Conservation (phyloP, 2,113 vertebrate species). For the Himantopus leucocephalus region DNA sequence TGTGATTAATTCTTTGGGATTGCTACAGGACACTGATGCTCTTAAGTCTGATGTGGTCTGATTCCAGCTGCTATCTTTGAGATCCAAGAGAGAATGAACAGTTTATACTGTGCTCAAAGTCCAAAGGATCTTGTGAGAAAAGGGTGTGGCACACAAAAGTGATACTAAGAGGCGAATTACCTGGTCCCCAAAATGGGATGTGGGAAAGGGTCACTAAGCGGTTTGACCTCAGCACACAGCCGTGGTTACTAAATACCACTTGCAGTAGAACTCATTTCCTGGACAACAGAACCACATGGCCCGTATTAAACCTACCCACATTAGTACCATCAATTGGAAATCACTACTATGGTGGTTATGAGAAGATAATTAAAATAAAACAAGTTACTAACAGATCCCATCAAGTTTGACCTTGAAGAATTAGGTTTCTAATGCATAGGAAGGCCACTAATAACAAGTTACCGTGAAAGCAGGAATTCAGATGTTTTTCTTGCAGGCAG, state of each 20-base stretch:
- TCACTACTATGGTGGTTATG: neutral
- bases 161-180: neutral
- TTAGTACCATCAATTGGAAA: neutral
- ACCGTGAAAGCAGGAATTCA: neutral
- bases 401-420: constrained; percentile 20
- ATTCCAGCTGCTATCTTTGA: no score
- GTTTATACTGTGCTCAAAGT: no score
- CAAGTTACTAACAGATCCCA: neutral
- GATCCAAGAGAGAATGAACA: no score
- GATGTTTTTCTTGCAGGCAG: constrained; percentile 26
- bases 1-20: neutral
- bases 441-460: neutral
- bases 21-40: neutral
- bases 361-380: constrained; percentile 17
- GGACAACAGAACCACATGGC: neutral
- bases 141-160: neutral
- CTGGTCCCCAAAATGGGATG: neutral
- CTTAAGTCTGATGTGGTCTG: no score
- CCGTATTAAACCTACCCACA: neutral
- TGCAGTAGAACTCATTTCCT: neutral
- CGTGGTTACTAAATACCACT: neutral
- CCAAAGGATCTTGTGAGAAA: neutral
- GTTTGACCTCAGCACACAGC: neutral
- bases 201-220: neutral
- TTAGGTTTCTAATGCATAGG: neutral